phyloP scores from a whole-genome alignment of 2,797 vertebrate species.

The Halcyon chelicuti region DNA sequence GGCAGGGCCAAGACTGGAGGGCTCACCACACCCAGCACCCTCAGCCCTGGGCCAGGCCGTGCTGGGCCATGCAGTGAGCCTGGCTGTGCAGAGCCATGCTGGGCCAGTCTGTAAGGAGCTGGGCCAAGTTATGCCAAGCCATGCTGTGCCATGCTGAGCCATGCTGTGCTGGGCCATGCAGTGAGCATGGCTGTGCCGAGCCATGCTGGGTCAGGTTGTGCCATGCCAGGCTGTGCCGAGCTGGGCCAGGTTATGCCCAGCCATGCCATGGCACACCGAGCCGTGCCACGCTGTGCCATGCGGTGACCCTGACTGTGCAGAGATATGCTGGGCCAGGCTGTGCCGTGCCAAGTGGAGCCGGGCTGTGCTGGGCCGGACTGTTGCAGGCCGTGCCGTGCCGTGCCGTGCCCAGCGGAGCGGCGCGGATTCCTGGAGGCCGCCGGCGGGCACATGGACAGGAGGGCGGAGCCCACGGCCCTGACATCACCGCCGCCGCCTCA shows the following conservation, averaged over 20 bases:
- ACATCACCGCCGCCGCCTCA: not conserved
- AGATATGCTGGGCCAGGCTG: not conserved
- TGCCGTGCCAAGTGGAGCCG: not conserved
- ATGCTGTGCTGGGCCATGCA: no score
- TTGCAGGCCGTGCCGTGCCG: not conserved
- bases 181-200: not conserved
- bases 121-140: not conserved
- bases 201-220: not conserved
- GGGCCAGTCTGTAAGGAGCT: not conserved
- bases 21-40: not conserved
- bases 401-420: not conserved
- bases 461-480: slow-evolving; percentile 35
- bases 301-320: no score
- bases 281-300: not conserved
- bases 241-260: no score
- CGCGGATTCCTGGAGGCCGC: not conserved
- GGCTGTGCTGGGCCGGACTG: not conserved
- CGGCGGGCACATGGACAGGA: not conserved
- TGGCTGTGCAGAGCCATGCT: not conserved
- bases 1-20: not conserved
- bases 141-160: no score
- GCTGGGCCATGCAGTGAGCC: not conserved
- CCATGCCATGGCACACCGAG: not conserved
- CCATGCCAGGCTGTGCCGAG: not conserved
- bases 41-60: not conserved